phyloP scores from a whole-genome alignment of 2,113 vertebrate species.

The Hyla sarda region DNA sequence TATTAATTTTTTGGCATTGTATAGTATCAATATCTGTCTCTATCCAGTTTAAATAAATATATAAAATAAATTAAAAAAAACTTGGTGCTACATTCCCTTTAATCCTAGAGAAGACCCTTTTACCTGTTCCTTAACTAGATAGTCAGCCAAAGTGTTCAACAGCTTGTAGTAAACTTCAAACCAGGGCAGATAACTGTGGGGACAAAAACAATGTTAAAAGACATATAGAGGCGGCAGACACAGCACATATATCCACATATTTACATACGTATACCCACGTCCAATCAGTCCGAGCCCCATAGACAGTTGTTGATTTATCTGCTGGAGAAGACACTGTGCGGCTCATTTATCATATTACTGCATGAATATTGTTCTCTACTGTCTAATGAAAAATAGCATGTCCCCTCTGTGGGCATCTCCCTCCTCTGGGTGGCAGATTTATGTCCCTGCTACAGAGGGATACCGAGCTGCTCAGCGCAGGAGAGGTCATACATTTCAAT shows the following conservation, averaged over 20 bases:
- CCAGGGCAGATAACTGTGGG: constrained; percentile 94
- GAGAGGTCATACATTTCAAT: constrained; percentile 57
- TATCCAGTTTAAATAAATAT: too few species aligned
- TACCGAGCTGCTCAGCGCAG: not conserved
- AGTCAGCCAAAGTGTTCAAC: constrained; percentile 95
- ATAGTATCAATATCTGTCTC: too few species aligned
- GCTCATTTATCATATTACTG: constrained; percentile 58
- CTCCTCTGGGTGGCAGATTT: constrained; percentile 54
- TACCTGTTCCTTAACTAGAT: constrained; percentile 94
- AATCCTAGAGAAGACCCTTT: not conserved
- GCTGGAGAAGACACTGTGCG: constrained; percentile 20
- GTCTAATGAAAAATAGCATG: constrained; percentile 55
- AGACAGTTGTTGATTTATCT: constrained; percentile 48
- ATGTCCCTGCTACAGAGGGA: constrained; percentile 43
- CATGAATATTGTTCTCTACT: constrained; percentile 54
- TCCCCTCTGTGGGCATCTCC: constrained; percentile 46
- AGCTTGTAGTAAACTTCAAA: constrained; percentile 98
- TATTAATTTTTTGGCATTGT: too few species aligned
- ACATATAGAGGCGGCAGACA: not conserved
- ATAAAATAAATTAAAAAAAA: too few species aligned
- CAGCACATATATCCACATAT: not conserved
- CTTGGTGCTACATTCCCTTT: too few species aligned
- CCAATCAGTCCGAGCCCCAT: not conserved
- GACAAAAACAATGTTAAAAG: constrained; percentile 30
- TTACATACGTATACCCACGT: not conserved